phyloP scores from a whole-genome alignment of 2,888 invertebrate species.

The Noctua fimbriata region DNA sequence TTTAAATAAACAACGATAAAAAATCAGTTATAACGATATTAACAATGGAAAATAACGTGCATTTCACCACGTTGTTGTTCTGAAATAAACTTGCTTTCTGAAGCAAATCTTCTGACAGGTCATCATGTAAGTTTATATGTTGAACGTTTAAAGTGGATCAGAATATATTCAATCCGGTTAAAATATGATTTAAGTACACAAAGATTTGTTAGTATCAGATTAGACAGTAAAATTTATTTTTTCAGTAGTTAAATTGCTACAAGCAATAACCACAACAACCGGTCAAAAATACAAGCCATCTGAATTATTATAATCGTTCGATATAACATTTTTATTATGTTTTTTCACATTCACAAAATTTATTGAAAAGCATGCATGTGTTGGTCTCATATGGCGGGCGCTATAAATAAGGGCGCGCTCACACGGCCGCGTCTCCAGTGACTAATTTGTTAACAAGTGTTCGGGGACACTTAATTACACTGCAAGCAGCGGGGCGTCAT shows the following conservation, averaged over 20 bases:
- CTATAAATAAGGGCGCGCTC: conserved; percentile 82
- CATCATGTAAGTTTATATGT: neutral
- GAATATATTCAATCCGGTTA: neutral
- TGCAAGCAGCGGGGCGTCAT: conserved; percentile 85
- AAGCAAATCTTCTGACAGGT: neutral
- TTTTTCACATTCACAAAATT: conserved; percentile 40
- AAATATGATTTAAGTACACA: neutral
- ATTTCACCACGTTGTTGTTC: conserved; percentile 52
- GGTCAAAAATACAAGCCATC: conserved; percentile 17
- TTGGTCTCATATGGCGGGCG: conserved; percentile 64
- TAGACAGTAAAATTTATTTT: neutral
- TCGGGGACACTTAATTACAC: conserved; percentile 84
- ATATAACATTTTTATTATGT: conserved; percentile 30
- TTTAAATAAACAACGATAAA: conserved; percentile 81
- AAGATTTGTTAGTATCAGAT: neutral
- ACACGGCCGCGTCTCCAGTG: conserved; percentile 79
- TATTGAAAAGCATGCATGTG: conserved; percentile 55
- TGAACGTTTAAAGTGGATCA: neutral
- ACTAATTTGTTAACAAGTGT: conserved; percentile 89
- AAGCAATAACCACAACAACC: conserved; percentile 14
- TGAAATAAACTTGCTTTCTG: conserved; percentile 22
- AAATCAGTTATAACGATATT: conserved; percentile 72
- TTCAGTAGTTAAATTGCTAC: conserved; percentile 9
- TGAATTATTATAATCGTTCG: conserved; percentile 30
- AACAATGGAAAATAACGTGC: conserved; percentile 70